phyloP scores from a whole-genome alignment of 2,113 vertebrate genomes.

The Hirundichthys speculiger region DNA sequence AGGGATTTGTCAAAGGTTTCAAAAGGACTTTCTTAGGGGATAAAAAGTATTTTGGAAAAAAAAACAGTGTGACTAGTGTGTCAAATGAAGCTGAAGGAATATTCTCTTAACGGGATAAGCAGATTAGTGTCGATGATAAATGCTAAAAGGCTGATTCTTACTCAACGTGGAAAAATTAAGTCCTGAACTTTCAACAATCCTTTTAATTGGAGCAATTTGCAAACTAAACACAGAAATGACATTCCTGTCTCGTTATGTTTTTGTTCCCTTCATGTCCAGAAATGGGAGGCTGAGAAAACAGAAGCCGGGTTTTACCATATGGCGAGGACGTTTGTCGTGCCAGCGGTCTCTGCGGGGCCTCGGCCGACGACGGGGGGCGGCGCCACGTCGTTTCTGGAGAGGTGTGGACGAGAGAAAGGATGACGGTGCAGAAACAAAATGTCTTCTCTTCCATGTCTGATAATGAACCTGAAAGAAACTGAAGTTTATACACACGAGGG shows the following conservation, averaged over 20 bases:
- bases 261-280: neutral
- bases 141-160: conserved; percentile 19
- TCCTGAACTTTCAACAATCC: conserved; percentile 13
- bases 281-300: neutral
- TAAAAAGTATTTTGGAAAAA: neutral
- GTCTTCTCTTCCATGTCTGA: no score
- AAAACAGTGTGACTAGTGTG: neutral
- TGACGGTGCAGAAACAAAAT: no score
- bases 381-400: conserved; percentile 61
- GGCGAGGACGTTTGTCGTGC: conserved; percentile 30
- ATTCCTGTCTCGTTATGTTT: neutral
- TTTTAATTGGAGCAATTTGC: no score
- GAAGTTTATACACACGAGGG: no score
- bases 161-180: conserved; percentile 13
- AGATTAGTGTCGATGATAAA: conserved; percentile 12
- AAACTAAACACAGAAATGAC: neutral
- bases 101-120: conserved; percentile 12
- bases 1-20: conserved; percentile 26
- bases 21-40: neutral
- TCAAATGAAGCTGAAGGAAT: conserved; percentile 21
- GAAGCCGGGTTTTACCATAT: conserved; percentile 54
- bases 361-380: conserved; percentile 27
- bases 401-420: conserved; percentile 2
- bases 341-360: conserved; percentile 43
- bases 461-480: no score